A percentile compares a stretch with the other conserved stretches of the same genome.
These are phyloP conservation scores for Diabrotica undecimpunctata DNA, from an alignment of 1,140 invertebrate species.

Conservation along the genomic window DNA sequence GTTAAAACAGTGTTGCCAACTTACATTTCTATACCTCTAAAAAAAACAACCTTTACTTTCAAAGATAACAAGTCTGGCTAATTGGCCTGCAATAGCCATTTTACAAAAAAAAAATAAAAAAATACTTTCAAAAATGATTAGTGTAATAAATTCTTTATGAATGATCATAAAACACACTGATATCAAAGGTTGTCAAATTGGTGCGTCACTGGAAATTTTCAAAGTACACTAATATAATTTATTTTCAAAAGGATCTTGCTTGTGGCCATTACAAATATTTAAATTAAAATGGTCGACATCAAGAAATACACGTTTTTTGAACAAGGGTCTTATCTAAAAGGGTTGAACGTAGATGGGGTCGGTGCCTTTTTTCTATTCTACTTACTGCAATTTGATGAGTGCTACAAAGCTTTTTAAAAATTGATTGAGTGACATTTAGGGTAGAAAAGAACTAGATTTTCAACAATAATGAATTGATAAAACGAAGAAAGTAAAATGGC, in stretches of 20 bases:
- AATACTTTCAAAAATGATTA: no score
- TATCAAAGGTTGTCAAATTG: background rate
- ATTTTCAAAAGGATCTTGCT: background rate
- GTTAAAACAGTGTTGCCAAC: no score
- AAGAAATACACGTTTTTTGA: conserved; percentile 4
- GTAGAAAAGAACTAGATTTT: background rate
- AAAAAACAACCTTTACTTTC: no score
- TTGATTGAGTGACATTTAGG: background rate
- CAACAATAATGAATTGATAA: background rate
- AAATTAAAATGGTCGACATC: conserved; percentile 12
- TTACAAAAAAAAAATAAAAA: no score
- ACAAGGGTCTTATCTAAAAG: conserved; percentile 6
- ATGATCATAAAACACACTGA: no score
- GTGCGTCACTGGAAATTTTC: background rate
- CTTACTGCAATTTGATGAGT: background rate
- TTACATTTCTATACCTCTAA: no score
- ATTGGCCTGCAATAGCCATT: no score
- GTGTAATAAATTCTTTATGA: no score
- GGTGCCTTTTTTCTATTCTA: conserved; percentile 5
- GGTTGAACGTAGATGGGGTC: conserved; percentile 8
- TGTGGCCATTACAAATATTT: conserved; percentile 12
- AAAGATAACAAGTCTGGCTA: no score
- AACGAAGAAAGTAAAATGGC: background rate
- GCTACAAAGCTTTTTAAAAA: background rate
- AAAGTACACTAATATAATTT: background rate